Evolutionary conservation across 2,113 vertebrate genomes (phyloP).

Genomic region (Pedionomus torquatus): DNA sequence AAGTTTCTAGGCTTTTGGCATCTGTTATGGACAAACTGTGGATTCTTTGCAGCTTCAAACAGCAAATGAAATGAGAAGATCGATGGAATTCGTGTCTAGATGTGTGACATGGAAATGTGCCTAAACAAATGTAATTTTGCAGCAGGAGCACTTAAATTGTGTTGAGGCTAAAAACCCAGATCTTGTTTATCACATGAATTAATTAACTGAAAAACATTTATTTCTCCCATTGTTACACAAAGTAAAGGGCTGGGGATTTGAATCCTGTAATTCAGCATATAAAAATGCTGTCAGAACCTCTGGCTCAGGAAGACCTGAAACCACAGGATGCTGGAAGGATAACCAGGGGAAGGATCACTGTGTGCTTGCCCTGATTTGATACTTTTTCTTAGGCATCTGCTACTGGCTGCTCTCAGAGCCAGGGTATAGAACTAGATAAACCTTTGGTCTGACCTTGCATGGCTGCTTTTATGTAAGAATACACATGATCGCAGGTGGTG

Average conservation of each 20-base stretch:
- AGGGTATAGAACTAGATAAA: background rate
- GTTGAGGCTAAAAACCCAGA: background rate
- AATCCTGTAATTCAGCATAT: background rate
- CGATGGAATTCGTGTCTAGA: constrained; percentile 3
- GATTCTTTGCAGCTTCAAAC: constrained; percentile 56
- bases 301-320: background rate
- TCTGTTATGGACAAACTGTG: constrained; percentile 57
- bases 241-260: background rate
- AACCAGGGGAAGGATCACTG: background rate
- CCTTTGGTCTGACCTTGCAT: background rate
- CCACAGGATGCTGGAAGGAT: background rate
- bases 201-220: constrained; percentile 40
- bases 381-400: background rate
- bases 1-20: constrained; percentile 62
- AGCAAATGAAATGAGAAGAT: constrained; percentile 63
- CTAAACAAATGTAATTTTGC: constrained; percentile 49
- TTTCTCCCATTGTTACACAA: background rate
- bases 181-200: constrained; percentile 43
- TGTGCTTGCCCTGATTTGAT: background rate
- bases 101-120: constrained; percentile 51
- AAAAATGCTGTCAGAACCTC: constrained; percentile 8
- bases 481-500: background rate
- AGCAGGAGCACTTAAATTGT: constrained; percentile 13
- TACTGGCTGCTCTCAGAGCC: background rate
- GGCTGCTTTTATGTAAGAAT: background rate